phyloP scores from a whole-genome alignment of 1,140 invertebrate genomes.

The Nymphalis io region DNA sequence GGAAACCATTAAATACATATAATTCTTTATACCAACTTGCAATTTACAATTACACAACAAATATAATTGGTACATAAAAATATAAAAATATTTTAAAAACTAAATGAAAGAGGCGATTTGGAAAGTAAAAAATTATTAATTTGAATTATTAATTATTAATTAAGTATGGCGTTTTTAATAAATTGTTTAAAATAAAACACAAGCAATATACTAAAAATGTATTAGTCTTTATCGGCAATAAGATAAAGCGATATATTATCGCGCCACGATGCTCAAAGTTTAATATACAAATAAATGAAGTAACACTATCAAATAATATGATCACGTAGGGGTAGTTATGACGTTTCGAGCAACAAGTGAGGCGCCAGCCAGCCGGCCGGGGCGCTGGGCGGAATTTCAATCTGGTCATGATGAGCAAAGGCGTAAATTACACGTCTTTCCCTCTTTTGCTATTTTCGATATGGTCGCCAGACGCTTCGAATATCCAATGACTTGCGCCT shows the following conservation, averaged over 20 bases:
- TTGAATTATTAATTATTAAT: neutral
- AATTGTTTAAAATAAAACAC: neutral
- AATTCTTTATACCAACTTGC: neutral
- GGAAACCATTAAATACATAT: neutral
- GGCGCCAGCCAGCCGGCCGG: conserved; percentile 65
- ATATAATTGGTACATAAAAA: neutral
- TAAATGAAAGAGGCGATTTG: too few relatives aligned
- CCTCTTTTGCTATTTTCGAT: conserved; percentile 32
- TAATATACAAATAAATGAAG: conserved; percentile 43
- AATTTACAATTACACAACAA: neutral
- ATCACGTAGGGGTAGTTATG: conserved; percentile 70
- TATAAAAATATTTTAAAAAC: neutral
- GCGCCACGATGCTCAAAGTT: conserved; percentile 9
- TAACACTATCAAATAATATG: conserved; percentile 64
- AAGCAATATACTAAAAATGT: conserved; percentile 16
- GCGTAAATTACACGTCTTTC: conserved; percentile 65
- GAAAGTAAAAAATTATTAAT: too few relatives aligned
- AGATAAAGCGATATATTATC: conserved; percentile 32
- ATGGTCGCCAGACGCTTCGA: conserved; percentile 19
- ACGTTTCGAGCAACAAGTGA: conserved; percentile 73
- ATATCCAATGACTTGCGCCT: conserved; percentile 12
- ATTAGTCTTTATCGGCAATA: conserved; percentile 20
- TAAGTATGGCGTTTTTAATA: neutral
- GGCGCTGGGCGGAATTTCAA: conserved; percentile 70
- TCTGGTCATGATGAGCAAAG: conserved; percentile 69